Evolutionary conservation across 2,797 vertebrate genomes (phyloP).

Genomic region (Anguilla obscura): DNA sequence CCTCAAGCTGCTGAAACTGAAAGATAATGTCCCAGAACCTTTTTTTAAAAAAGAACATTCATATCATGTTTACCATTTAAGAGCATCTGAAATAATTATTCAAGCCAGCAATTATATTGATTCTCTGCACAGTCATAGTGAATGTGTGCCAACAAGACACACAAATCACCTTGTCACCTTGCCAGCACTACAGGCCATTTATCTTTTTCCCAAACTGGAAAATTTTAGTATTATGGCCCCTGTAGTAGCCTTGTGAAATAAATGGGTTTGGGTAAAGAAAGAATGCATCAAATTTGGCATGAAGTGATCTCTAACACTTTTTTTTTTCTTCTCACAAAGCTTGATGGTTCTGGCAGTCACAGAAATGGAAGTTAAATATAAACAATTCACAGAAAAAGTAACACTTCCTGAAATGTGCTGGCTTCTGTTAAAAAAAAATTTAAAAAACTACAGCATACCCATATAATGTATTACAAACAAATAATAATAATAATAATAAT

Average conservation of each 20-base stretch:
- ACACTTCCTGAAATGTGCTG: neutral
- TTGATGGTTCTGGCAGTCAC: neutral
- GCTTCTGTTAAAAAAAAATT: neutral
- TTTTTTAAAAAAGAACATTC: neutral
- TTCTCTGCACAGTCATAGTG: neutral
- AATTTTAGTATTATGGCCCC: neutral
- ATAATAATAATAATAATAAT: too few species aligned
- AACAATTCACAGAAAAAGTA: neutral
- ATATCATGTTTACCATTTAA: neutral
- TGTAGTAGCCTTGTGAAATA: neutral
- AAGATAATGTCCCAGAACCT: neutral
- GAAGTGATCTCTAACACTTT: constrained; percentile 7
- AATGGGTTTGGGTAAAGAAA: neutral
- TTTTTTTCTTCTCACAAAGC: neutral
- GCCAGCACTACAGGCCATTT: neutral
- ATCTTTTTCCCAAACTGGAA: neutral
- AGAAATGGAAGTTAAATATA: neutral
- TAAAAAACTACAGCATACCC: neutral
- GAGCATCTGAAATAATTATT: neutral
- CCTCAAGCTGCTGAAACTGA: neutral
- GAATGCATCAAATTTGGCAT: neutral
- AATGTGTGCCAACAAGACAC: neutral
- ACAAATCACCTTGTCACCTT: neutral
- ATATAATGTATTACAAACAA: neutral
- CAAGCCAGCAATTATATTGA: neutral